A percentile compares a stretch with the other conserved stretches of the same genome.
Conservation (phyloP, 2,888 invertebrate genomes). For the Coleophora flavipennella region DNA sequence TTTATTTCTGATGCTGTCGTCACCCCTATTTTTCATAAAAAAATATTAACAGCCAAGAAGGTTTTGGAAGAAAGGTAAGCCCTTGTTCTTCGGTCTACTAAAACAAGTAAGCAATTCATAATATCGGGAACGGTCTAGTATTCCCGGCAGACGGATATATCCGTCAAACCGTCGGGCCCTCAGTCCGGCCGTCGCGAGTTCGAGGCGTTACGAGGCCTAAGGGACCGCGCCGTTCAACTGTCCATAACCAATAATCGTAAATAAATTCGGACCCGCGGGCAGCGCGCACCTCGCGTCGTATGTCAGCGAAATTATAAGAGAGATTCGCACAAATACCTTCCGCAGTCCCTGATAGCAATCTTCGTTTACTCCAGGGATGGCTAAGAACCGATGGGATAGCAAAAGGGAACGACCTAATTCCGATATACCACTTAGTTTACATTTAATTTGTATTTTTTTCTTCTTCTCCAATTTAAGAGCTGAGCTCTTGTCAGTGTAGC, state of each 20-base stretch:
- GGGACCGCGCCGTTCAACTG: conserved; percentile 62
- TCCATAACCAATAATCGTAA: conserved; percentile 72
- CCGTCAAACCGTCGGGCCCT: conserved; percentile 53
- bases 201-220: conserved; percentile 65
- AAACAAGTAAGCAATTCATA: conserved; percentile 42
- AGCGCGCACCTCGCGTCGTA: conserved; percentile 17
- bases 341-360: conserved; percentile 12
- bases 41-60: no score
- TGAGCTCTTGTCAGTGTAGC: no score
- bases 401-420: no score
- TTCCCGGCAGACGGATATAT: conserved; percentile 66
- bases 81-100: conserved; percentile 7
- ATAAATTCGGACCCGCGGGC: conserved; percentile 47
- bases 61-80: not conserved
- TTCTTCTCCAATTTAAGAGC: no score
- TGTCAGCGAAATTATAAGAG: conserved; percentile 27
- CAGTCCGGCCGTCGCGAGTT: conserved; percentile 40
- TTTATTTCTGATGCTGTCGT: no score
- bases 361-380: conserved; percentile 14
- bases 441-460: no score
- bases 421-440: no score
- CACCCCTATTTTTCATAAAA: no score
- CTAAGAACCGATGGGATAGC: not conserved
- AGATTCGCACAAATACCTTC: conserved; percentile 14
- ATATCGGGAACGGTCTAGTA: conserved; percentile 46